Evolutionary conservation across 23 tunicate species (phyloP), one percentile per base, ranked within the genome.

Genomic region (Phallusia fumigata): DNA sequence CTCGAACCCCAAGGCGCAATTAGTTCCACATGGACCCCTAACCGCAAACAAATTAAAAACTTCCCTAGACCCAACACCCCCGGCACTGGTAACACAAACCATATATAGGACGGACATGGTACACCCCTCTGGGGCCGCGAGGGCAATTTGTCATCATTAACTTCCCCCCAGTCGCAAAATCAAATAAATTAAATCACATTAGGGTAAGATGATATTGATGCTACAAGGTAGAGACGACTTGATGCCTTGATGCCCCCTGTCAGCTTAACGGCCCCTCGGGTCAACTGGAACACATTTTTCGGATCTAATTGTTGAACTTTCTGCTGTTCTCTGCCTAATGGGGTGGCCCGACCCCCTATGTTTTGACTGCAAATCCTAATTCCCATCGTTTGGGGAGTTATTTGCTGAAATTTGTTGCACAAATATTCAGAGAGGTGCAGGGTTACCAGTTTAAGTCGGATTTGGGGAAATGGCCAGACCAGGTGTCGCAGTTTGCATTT

Each of bases 81-180:
- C 16, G 69, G 13, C 8, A 58, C 3, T 58, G 15, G 28, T 21
- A 22, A 22, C 69, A 24, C 28, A 58, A 58, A 24, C 69, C 28
- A 58, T 58, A 21, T 58, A 58, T 3, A 8, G 69, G 69, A 11
- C 69, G 69, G 69, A 21, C 47, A 40, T 10, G 8, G 47, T 10
- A 40, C 47, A 40, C 16, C 69, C 69, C 15, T 1, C 15, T 3
- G 69, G 69, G 69, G 69, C 15, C 16, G 11, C 1, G 69, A 16
- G 16, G 69, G 28, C 69, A 58, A 58, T 58, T 58, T 58, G 69
- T 58, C 69, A 58, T 58, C 69, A 16, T 58, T 58, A 58, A 58
- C 69, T 22, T 13, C 2, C 69, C 69, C 69, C 69, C 26, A 58
- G 69, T 58, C 69, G 69, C 69, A 16, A 58, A 58, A 6, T 58